Conservation (phyloP, 2,113 vertebrate species). For the Gambusia holbrooki region DNA sequence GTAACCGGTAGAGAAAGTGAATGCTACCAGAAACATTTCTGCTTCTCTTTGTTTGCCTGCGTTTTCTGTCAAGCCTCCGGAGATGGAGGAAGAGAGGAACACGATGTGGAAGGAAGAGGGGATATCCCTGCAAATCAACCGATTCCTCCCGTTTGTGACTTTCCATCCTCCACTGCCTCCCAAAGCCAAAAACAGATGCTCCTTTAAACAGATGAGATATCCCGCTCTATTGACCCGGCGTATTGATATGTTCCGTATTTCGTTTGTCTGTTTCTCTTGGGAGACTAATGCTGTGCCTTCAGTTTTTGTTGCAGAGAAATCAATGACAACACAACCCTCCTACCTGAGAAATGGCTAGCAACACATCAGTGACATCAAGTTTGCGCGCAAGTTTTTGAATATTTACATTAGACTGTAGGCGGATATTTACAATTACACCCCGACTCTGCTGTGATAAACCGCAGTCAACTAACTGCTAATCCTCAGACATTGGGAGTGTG, state of each 20-base stretch:
- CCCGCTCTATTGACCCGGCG: slow-evolving; percentile 50
- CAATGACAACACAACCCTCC: slow-evolving; percentile 63
- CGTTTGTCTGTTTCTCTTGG: slow-evolving; percentile 43
- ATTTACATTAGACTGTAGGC: slow-evolving; percentile 15
- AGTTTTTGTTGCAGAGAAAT: slow-evolving; percentile 73
- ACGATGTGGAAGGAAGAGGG: slow-evolving; percentile 29
- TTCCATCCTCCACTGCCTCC: slow-evolving; percentile 21
- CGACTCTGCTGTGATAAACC: slow-evolving; percentile 1
- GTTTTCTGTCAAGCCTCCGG: slow-evolving; percentile 11
- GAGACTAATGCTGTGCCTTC: slow-evolving; percentile 65
- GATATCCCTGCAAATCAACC: slow-evolving; percentile 31
- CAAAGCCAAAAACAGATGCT: slow-evolving; percentile 35
- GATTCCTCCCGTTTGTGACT: slow-evolving; percentile 25
- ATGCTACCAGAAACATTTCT: slow-evolving; percentile 21
- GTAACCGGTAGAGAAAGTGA: slow-evolving; percentile 57
- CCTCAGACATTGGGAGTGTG: slow-evolving; percentile 34
- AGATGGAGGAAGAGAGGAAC: slow-evolving; percentile 36
- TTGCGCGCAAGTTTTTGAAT: neutral
- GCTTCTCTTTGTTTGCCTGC: slow-evolving; percentile 16
- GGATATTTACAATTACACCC: slow-evolving; percentile 1
- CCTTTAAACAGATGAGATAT: slow-evolving; percentile 59
- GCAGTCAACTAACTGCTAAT: slow-evolving; percentile 20
- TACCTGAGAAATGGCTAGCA: slow-evolving; percentile 50
- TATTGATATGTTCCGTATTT: slow-evolving; percentile 60
- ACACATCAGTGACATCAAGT: neutral